Base-by-base conservation (phyloP, 2,888 invertebrate species). In the Himalopsyche tibetana region DNA sequence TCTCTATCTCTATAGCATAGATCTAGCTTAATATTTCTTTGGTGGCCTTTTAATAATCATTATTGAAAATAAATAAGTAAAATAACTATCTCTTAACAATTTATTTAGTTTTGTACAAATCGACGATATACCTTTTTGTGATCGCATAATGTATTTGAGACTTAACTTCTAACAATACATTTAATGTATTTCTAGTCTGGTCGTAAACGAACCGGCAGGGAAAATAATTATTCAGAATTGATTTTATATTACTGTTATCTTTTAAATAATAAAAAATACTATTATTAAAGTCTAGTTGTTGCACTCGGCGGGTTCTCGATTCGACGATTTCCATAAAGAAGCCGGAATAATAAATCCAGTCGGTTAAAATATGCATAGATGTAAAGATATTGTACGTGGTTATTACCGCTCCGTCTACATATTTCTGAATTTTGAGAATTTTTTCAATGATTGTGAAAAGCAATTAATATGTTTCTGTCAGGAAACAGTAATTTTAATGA, bases 401-500 rank as follows among this genome's bases (percentile, higher is more conserved):
- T 85, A 87, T 87, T 85, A 85, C 82, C 63, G 83, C 85, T 82
- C 55, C 81, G 28, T 79, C 82, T 87, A 83, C 87, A 80, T 63
- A 63, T 87, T 83, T 84, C 85, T 63, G 82, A 83, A 69, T 82
- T 82, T 85, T 87, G 82, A 42, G 82, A 82, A 69, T 87, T 74
- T 87, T 83, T 85, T 87, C 87, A 56, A 85, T 82, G 85, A 87
- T 81, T 82, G 87, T 80, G 80, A 84, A 74, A 83, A 82, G 79
- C 84, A 85, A 87, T 87, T 87, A 87, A 87, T 83, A 80, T 85
- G 55, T 85, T 85, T 82, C 85, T 63, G 83, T 85, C 56, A 81
- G 85, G 55, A 83, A 51, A 85, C 87, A 84, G 82, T 83, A 40
- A 80, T 84, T 85, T 83, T 83, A 86, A 86, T 84, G 84, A 45